Evolutionary conservation across 2,888 invertebrate genomes (phyloP).

Genomic region (Diaprepes abbreviatus): DNA sequence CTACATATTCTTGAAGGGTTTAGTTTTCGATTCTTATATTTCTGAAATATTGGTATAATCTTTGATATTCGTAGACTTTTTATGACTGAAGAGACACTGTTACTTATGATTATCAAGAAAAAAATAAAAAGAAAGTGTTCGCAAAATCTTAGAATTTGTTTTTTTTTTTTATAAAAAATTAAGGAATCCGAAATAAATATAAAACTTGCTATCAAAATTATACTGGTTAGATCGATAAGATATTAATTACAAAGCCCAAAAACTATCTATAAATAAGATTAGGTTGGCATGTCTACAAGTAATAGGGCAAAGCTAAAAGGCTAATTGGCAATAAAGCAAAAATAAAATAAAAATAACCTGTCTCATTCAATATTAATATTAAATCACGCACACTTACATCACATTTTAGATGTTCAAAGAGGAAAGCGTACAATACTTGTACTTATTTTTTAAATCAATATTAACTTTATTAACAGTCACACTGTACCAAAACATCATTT

Average conservation of each 20-base stretch:
- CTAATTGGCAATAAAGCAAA: neutral
- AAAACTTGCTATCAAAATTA: too few relatives aligned
- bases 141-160: too few relatives aligned
- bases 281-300: neutral
- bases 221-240: neutral
- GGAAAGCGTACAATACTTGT: neutral
- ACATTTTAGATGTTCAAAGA: neutral
- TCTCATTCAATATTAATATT: neutral
- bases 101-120: too few relatives aligned
- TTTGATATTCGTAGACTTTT: too few relatives aligned
- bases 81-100: too few relatives aligned
- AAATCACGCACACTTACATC: neutral
- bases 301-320: neutral
- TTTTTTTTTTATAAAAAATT: too few relatives aligned
- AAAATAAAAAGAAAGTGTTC: too few relatives aligned
- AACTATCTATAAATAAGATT: neutral
- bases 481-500: slow-evolving; percentile 10
- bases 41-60: too few relatives aligned
- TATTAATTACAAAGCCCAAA: neutral
- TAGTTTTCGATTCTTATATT: too few relatives aligned
- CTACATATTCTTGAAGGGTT: too few relatives aligned
- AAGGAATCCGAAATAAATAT: too few relatives aligned
- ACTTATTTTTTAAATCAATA: slow-evolving; percentile 19
- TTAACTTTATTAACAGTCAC: neutral
- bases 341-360: neutral